Evolutionary conservation across 2,113 vertebrate species (phyloP), one percentile per base, ranked within the genome.

Genomic region (Lepidothrix coronata): DNA sequence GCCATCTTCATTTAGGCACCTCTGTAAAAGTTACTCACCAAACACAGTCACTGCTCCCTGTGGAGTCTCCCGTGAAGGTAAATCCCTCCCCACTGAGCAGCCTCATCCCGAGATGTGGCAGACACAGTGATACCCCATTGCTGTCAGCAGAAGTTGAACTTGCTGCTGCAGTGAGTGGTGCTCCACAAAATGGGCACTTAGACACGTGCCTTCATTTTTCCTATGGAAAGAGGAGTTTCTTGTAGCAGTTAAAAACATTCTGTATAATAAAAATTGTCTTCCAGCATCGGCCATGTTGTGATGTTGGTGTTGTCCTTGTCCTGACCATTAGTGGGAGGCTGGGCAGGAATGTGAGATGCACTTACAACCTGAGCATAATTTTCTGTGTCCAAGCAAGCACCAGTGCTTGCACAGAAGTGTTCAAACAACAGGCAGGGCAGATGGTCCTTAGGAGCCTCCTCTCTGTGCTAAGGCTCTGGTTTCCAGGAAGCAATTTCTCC

Each of bases 401-500:
- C 55, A 46, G 39, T n/a, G 44, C 75, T 94, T 39, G 30, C 59
- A 41, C 61, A 68, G 48, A 89, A 92, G 52, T 30, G 65, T 70
- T 78, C 90, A 75, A 84, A 88, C 76, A 93, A 31, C 63, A 65
- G 67, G 76, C 85, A 88, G 79, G 95, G 92, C 90, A 89, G 86
- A 49, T 76, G 31, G 80, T 88, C 68, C 66, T 94, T 52, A 54
- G 79, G 88, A 95, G 63, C 88, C 83, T 94, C 92, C 78, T 88
- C 61, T 87, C 91, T 57, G 2, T 41, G 73, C 91, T 78, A 71
- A 92, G 86, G 89, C 89, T 96, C 92, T 96, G 96, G 93, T 93
- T 96, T 96, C 95, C 95, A 97, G 92, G 93, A 96, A 97, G 96
- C 88, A 95, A 84, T 93, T 94, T 92, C 88, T 84, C 92, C 93